Base-by-base conservation (phyloP, 2,888 invertebrate genomes). In the Ptychoptera albimana region DNA sequence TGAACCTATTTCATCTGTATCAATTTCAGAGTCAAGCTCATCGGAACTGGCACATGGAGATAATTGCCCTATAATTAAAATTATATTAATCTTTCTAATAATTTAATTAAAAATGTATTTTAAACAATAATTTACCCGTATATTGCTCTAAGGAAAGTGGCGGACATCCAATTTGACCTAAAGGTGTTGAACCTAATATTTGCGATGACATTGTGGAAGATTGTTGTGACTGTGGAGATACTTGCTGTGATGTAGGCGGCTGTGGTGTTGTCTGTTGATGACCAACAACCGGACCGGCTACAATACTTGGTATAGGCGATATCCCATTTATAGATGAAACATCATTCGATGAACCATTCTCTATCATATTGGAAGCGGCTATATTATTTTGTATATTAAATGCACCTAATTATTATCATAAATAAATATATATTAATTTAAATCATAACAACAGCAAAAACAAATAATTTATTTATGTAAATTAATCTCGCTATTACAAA, bases 141-240 rank as follows among this genome's bases (percentile, higher is more conserved):
- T 67, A 71, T 2, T 69, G 62, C 49, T 71, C 72, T 63, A 8
- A 68, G 57, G 48, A 49, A 45, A 53, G 45, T 47, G 52, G 70
- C 39, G 73, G 71, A 53, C 81, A 71, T 45, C 88, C 88, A 53
- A 89, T 88, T 64, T 87, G 86, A 39, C 86, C 82, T 44, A 89
- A 74, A 1, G 89, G 87, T 43, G 88, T 88, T 52, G 84, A 83
- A 35, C 88, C 88, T 60, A 86, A 82, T 43, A 88, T 78, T 51
- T 82, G 71, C 31, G 52, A 45, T 42, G 42, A 13, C 23, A 23
- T 23, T 23, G 23, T 23, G 23, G 23, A 23, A 23, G 23, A 23
- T 34, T 42, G 37, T 12, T 34, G 30, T 11, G 50, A 11, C 30
- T 35, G 40, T 36, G 46, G 36, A 23, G 43, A 34, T 31, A 30